These are phyloP conservation scores for Drosophila suboccidentalis DNA, from an alignment of 2,888 invertebrate genomes.

Conservation along the genomic window DNA sequence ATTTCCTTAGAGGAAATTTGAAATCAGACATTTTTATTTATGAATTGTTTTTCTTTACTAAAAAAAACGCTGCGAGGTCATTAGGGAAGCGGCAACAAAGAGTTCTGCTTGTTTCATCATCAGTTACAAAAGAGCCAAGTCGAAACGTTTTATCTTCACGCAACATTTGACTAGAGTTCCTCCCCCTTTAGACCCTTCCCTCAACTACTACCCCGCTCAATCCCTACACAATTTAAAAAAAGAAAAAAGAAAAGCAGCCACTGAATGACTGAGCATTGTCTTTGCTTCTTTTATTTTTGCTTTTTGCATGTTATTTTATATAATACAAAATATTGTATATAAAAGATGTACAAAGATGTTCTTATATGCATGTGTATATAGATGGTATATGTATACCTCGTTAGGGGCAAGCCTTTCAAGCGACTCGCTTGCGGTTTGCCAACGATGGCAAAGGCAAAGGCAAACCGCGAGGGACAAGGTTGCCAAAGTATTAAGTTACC, in stretches of 20 bases:
- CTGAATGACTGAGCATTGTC: conserved; percentile 66
- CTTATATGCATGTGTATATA: conserved; percentile 10
- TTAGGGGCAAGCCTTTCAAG: conserved; percentile 64
- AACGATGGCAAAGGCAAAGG: conserved; percentile 38
- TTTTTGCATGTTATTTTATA: conserved; percentile 16
- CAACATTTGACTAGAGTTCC: conserved; percentile 65
- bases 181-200: conserved; percentile 2
- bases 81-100: conserved; percentile 51
- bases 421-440: conserved; percentile 49
- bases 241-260: conserved; percentile 19
- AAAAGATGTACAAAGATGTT: conserved; percentile 7
- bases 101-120: conserved; percentile 43
- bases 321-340: conserved; percentile 6
- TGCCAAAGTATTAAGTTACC: conserved; percentile 70
- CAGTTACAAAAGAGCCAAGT: conserved; percentile 25
- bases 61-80: conserved; percentile 38
- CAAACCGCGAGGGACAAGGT: conserved; percentile 74
- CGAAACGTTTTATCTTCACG: conserved; percentile 67
- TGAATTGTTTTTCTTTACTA: background rate
- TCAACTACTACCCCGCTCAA: background rate
- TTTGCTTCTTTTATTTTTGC: conserved; percentile 17
- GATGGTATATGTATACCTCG: conserved; percentile 27
- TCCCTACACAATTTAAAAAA: background rate
- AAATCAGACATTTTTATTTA: background rate
- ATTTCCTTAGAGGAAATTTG: background rate